Conservation (phyloP, 2,113 vertebrate species). For the Buteo buteo region DNA sequence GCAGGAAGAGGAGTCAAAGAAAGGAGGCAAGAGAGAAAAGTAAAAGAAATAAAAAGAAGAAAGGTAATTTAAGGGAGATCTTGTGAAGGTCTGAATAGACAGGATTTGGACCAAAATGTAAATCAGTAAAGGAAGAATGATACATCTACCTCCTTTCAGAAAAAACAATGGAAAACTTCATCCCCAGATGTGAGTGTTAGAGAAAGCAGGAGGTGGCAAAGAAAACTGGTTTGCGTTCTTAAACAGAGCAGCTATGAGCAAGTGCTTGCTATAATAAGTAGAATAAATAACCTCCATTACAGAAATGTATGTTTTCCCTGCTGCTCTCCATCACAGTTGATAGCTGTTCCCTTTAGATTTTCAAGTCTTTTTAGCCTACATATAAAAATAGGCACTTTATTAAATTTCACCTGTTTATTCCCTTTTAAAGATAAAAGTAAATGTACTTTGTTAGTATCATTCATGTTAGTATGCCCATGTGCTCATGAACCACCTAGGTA, state of each 20-base stretch:
- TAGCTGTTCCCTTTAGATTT: slow-evolving; percentile 43
- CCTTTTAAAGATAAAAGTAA: slow-evolving; percentile 40
- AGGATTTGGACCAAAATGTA: not conserved
- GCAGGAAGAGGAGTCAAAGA: not conserved
- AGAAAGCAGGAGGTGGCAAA: not conserved
- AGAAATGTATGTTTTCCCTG: slow-evolving; percentile 23
- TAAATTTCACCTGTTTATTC: slow-evolving; percentile 41
- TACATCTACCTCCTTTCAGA: not conserved
- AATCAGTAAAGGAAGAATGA: not conserved
- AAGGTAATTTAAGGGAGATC: not conserved
- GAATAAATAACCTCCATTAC: slow-evolving; percentile 43
- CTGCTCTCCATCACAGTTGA: slow-evolving; percentile 36
- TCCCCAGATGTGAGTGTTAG: not conserved
- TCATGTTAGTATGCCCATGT: slow-evolving; percentile 2
- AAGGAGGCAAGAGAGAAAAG: not conserved
- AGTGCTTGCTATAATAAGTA: slow-evolving; percentile 4
- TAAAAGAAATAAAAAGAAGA: not conserved
- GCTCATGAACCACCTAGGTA: not conserved
- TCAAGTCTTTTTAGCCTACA: slow-evolving; percentile 33
- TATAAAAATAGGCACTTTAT: slow-evolving; percentile 36
- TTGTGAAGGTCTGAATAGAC: not conserved
- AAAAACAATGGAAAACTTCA: not conserved
- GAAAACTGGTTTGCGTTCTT: not conserved
- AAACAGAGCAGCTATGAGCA: not conserved
- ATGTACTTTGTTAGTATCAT: not conserved